Evolutionary conservation across 53 echinoderm and acorn worm genomes (phyloP), one percentile per base, ranked within the genome.

Genomic region (Echinometra lucunter): DNA sequence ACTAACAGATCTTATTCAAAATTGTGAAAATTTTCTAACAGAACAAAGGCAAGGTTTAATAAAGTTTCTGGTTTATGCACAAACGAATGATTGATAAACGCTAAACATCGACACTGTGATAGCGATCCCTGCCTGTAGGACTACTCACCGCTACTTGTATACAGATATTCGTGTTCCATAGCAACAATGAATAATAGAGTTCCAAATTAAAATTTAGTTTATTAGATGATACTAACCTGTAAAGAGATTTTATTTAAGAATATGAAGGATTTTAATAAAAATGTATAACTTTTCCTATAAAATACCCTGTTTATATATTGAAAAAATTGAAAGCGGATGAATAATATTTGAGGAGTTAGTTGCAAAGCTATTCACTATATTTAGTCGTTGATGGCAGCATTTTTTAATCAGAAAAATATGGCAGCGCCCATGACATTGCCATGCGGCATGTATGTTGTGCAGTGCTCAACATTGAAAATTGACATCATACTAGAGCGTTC

Each of bases 81-180:
- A n/a, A n/a, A 9, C 56, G 13, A 56, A 9, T 56, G 56, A 56
- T 56, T 56, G 56, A 9, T 13, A 9, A 13, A 56, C 56, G 56
- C 56, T 13, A 56, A 56, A 30, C 69, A 30, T 0, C 11, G 1
- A 13, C 8, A 13, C 6, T 30, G 8, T 28, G 69, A 69, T 4
- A 5, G 0, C 18, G 80, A 81, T 81, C 21, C 15, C 42, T n/a
- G n/a, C 32, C 40, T 58, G 2, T 25, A 9, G 42, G 16, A 89
- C 95, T 37, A n/a, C 28, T 90, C 90, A 90, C 95, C 11, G 21
- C 95, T 80, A 63, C 38, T 58, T 95, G 95, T 90, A 75, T 95
- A 95, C 91, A 95, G 69, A 87, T 94, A 58, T 95, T 56, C 90
- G 12, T 67, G 58, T 40, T 74, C 95, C 95, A 75, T 95, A 95